Evolutionary conservation across 2,797 vertebrate species (phyloP), one percentile per base, ranked within the genome.

Genomic region (Enteromius radiatus): DNA sequence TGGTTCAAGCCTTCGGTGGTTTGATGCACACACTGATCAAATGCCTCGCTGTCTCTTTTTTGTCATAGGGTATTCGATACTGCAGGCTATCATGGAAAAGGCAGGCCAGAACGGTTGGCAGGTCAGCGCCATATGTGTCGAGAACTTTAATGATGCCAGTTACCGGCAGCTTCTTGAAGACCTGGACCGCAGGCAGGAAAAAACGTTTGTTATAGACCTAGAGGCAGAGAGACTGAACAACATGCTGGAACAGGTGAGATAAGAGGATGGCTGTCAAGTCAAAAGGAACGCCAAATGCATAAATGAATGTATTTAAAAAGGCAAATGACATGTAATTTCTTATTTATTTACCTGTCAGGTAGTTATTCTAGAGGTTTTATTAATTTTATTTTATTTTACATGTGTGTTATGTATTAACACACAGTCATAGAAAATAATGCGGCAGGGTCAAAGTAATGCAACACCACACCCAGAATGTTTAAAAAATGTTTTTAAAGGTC

Each of bases 61-160:
- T 87, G 67, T 90, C 89, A 86, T 87, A 99, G 98, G 98, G 84
- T 99, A 99, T 79, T 96, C 98, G 67, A 98, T 99, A 94, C 96
- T 99, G 91, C 98, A 99, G 95, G 96, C 98, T 91, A 99, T 99
- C 91, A 99, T 99, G 98, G 98, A 99, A 93, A 98, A 98, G 93
- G 98, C 98, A 0, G 97, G 97, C 76, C 97, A 99, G 87, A 98
- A 99, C 89, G 97, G 97, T 93, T 99, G 98, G 98, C 98, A 99
- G 92, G 96, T 99, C 90, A 99, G 98, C 68, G 97, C 98, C 88
- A 99, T 99, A 94, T 99, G 98, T 64, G 97, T 99, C 87, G 98
- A 99, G 90, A 99, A 96, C 94, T 99, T 99, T 94, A 98, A 97
- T 3, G 98, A 99, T 59, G 97, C 97, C 90, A 98, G 93, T 91